Evolutionary conservation across 1,140 invertebrate species (phyloP).

Genomic region (Aphelenchoides avenae): DNA sequence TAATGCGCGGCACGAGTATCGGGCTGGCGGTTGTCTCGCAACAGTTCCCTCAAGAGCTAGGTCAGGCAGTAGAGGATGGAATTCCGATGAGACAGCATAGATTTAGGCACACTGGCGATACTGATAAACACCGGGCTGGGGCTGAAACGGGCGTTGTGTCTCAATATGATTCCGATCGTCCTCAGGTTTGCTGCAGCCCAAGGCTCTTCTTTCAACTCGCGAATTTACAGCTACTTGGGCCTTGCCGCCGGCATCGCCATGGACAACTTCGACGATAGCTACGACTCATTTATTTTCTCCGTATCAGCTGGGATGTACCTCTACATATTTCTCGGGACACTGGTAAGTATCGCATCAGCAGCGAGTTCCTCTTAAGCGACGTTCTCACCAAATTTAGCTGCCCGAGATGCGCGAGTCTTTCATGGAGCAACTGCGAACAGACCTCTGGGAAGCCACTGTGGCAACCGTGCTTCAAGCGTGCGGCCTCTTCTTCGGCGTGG

Average conservation of each 20-base stretch:
- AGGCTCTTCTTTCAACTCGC: background rate
- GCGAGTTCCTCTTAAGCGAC: background rate
- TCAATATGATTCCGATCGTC: constrained; percentile 49
- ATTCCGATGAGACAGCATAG: background rate
- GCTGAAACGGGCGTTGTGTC: constrained; percentile 40
- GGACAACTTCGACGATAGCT: constrained; percentile 47
- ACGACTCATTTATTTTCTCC: constrained; percentile 49
- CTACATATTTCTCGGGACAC: constrained; percentile 52
- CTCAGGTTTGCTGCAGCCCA: constrained; percentile 38
- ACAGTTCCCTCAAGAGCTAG: constrained; percentile 71
- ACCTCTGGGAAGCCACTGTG: constrained; percentile 31
- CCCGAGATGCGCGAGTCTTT: constrained; percentile 52
- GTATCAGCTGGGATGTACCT: constrained; percentile 56
- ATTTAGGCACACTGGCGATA: constrained; percentile 39
- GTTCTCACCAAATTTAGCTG: constrained; percentile 37
- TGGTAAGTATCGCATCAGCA: constrained; percentile 39
- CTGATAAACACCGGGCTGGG: constrained; percentile 45
- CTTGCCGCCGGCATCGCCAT: constrained; percentile 42
- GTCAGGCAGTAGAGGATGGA: constrained; percentile 52
- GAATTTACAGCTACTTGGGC: no score
- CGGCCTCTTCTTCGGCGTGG: constrained; percentile 35
- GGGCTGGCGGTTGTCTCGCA: constrained; percentile 70
- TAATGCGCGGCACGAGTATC: constrained; percentile 67
- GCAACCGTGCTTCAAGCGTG: constrained; percentile 39
- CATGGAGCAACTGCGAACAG: constrained; percentile 38